Conservation (phyloP, 2,113 vertebrate genomes). For the Caretta caretta region DNA sequence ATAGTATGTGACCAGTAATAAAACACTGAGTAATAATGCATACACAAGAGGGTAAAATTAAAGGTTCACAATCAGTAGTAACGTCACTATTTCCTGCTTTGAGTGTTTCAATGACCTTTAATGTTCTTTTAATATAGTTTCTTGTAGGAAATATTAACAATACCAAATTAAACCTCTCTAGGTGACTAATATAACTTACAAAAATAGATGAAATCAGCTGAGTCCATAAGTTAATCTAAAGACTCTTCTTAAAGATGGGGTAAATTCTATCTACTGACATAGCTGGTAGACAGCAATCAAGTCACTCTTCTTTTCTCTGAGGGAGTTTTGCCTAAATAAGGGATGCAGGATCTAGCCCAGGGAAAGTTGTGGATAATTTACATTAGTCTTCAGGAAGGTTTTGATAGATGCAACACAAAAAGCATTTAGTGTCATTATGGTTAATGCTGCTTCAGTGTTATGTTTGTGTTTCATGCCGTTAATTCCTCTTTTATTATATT, state of each 20-base stretch:
- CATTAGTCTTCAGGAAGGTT: conserved; percentile 8
- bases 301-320: neutral
- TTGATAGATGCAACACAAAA: conserved; percentile 48
- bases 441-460: neutral
- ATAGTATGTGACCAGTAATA: neutral
- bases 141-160: neutral
- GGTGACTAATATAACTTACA: neutral
- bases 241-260: neutral
- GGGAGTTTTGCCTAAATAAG: conserved; percentile 17
- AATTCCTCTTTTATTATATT: neutral
- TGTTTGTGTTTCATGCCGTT: conserved; percentile 43
- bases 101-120: neutral
- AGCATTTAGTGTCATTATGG: conserved; percentile 44
- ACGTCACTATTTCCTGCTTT: neutral
- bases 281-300: neutral
- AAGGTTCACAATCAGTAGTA: neutral
- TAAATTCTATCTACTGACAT: neutral
- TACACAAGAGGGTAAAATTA: neutral
- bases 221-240: neutral
- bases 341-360: neutral
- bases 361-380: conserved; percentile 17
- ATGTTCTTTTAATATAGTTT: neutral
- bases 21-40: neutral
- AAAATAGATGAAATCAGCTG: neutral
- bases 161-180: neutral